Percentiles rank a stretch among this genome's conserved stretches.
Evolutionary conservation across 37 sponge, comb jelly and placozoan species (phyloP).

Genomic region (Aphrocallistes beatrix): DNA sequence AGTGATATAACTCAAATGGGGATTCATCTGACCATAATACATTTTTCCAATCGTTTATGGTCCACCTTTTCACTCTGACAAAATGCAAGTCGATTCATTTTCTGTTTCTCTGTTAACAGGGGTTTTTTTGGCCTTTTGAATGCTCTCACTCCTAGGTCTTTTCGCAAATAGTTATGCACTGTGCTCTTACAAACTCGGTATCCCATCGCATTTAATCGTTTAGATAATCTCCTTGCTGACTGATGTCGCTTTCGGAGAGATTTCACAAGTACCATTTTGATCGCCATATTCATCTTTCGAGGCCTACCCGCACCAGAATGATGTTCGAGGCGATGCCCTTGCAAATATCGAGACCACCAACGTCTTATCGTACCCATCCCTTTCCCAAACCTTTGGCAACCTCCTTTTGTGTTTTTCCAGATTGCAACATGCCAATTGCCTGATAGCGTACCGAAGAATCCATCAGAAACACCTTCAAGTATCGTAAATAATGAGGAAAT

Average conservation of each 20-base stretch:
- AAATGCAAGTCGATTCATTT: background rate
- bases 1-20: background rate
- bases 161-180: background rate
- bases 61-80: background rate
- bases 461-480: background rate
- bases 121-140: background rate
- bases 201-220: background rate
- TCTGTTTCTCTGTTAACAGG: background rate
- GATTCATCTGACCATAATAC: background rate
- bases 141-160: background rate
- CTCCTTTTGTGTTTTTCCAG: background rate
- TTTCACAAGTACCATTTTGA: background rate
- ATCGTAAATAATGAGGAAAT: background rate
- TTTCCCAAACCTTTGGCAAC: background rate
- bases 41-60: background rate
- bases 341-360: background rate
- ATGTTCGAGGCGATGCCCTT: background rate
- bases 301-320: background rate
- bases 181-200: background rate
- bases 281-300: background rate
- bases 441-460: background rate
- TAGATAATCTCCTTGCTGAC: background rate
- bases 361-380: background rate
- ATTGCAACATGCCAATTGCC: background rate
- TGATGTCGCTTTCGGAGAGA: background rate